Evolutionary conservation across 1,140 invertebrate genomes (phyloP).

Genomic region (Drosophila truncata): DNA sequence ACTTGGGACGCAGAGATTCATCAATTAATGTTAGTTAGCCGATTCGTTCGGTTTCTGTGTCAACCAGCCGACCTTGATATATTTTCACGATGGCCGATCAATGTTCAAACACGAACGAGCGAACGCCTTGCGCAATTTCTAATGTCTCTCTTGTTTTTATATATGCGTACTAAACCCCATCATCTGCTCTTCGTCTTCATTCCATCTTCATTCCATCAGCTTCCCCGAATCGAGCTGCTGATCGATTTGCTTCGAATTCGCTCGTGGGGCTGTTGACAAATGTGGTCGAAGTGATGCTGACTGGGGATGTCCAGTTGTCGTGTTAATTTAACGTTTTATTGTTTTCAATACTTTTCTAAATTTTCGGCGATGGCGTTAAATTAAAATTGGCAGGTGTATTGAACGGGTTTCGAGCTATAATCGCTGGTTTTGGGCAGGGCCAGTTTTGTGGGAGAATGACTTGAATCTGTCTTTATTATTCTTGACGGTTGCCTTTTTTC

Average conservation of each 20-base stretch:
- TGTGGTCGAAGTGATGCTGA: constrained; percentile 37
- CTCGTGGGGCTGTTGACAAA: constrained; percentile 61
- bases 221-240: constrained; percentile 23
- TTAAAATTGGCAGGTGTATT: constrained; percentile 46
- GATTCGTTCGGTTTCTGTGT: constrained; percentile 78
- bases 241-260: constrained; percentile 66
- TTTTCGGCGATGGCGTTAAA: neutral
- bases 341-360: constrained; percentile 41
- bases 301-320: constrained; percentile 60
- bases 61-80: constrained; percentile 78
- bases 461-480: constrained; percentile 48
- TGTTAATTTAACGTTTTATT: constrained; percentile 61
- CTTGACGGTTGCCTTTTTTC: constrained; percentile 41
- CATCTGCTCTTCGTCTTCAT: constrained; percentile 28
- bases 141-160: constrained; percentile 72
- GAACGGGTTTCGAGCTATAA: constrained; percentile 42
- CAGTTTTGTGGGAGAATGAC: constrained; percentile 28
- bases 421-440: constrained; percentile 12
- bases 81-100: constrained; percentile 72
- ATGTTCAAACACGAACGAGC: constrained; percentile 47
- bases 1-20: constrained; percentile 63
- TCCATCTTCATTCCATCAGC: constrained; percentile 34
- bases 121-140: constrained; percentile 69
- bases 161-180: constrained; percentile 75
- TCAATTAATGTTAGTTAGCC: constrained; percentile 80